Evolutionary conservation across 1,140 invertebrate species (phyloP).

Genomic region (Drosophila subobscura): DNA sequence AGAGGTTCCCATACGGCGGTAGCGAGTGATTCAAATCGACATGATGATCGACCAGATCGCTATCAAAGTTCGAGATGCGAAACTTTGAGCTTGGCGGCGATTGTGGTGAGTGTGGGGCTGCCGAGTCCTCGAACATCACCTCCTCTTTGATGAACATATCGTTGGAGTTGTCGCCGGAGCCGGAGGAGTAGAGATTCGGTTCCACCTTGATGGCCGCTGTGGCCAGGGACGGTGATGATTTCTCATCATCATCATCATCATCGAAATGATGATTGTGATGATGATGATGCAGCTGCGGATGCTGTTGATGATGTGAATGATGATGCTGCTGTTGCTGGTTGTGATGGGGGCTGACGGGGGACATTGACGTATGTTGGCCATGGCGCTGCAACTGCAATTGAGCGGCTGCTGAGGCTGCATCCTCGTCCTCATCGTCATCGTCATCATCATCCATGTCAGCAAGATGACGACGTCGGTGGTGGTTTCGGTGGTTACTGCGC

Average conservation of each 20-base stretch:
- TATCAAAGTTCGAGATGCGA: constrained; percentile 81
- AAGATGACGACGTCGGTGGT: constrained; percentile 81
- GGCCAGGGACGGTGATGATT: constrained; percentile 83
- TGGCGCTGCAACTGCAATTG: constrained; percentile 18
- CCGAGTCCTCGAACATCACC: constrained; percentile 77
- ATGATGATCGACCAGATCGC: constrained; percentile 77
- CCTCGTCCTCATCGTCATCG: constrained; percentile 69
- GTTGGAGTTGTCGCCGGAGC: constrained; percentile 79
- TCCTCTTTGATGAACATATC: constrained; percentile 83
- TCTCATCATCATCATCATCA: constrained; percentile 81
- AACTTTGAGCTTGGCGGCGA: constrained; percentile 82
- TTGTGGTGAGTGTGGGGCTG: constrained; percentile 76
- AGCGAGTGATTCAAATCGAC: constrained; percentile 76
- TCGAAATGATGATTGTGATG: constrained; percentile 79
- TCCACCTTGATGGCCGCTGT: constrained; percentile 80
- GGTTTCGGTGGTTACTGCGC: constrained; percentile 82
- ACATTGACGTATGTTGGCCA: too few relatives aligned
- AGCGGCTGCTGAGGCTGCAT: constrained; percentile 27
- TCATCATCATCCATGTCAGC: constrained; percentile 78
- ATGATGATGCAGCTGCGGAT: constrained; percentile 54
- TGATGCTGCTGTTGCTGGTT: constrained; percentile 25
- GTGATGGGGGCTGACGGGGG: constrained; percentile 9
- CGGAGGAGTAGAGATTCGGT: constrained; percentile 81
- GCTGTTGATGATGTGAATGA: constrained; percentile 20
- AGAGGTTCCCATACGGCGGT: constrained; percentile 79